phyloP scores from a whole-genome alignment of 2,888 invertebrate genomes.

The Neria commutata region DNA sequence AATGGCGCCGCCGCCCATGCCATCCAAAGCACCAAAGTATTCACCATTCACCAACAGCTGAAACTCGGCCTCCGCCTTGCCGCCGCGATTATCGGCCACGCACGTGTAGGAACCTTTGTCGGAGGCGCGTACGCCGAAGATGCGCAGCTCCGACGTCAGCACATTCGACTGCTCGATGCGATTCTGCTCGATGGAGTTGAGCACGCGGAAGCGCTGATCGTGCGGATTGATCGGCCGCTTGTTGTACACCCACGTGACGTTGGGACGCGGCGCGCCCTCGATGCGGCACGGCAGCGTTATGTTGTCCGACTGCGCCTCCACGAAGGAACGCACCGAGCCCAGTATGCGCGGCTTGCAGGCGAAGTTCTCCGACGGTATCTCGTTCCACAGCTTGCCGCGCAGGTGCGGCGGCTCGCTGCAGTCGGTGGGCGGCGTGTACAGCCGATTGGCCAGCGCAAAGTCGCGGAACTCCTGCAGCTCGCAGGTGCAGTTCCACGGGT shows the following conservation, averaged over 20 bases:
- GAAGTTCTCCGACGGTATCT: constrained; percentile 73
- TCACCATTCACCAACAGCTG: constrained; percentile 66
- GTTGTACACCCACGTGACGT: constrained; percentile 70
- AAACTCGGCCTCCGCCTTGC: constrained; percentile 77
- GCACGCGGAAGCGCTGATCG: constrained; percentile 50
- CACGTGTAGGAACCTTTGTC: constrained; percentile 81
- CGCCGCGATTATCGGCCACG: constrained; percentile 81
- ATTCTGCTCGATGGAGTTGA: constrained; percentile 50
- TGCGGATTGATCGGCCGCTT: constrained; percentile 52
- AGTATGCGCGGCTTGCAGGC: constrained; percentile 80
- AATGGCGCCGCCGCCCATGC: constrained; percentile 53
- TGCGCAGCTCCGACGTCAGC: constrained; percentile 67
- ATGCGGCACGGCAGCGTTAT: constrained; percentile 75
- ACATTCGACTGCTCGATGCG: constrained; percentile 36
- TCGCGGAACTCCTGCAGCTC: constrained; percentile 78
- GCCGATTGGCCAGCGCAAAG: constrained; percentile 74
- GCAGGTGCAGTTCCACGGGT: constrained; percentile 91
- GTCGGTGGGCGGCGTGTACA: constrained; percentile 77
- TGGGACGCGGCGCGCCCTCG: constrained; percentile 71
- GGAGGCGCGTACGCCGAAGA: constrained; percentile 67
- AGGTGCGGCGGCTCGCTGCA: constrained; percentile 75
- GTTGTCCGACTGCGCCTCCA: constrained; percentile 70
- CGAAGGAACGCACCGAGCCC: constrained; percentile 61
- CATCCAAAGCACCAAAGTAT: constrained; percentile 60
- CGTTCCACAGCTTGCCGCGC: constrained; percentile 75